phyloP scores from a whole-genome alignment of 2,888 invertebrate species.

The Volucella inanis region DNA sequence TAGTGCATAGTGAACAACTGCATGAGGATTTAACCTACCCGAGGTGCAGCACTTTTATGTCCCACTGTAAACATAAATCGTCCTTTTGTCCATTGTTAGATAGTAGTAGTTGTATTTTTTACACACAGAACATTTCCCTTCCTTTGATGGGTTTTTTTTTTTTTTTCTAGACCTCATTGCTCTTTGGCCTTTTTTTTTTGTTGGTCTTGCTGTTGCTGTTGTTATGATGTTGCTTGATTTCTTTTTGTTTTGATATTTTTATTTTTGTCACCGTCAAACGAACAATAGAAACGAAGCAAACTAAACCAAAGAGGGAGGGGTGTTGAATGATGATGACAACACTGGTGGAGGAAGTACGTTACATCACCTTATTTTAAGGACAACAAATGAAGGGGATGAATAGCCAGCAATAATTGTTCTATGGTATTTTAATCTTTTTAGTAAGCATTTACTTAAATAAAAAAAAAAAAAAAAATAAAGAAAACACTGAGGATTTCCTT shows the following conservation, averaged over 20 bases:
- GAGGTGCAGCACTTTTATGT: slow-evolving; percentile 66
- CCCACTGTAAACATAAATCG: slow-evolving; percentile 64
- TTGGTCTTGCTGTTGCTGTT: too few species aligned
- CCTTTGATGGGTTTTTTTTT: slow-evolving; percentile 25
- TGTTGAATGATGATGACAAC: slow-evolving; percentile 52
- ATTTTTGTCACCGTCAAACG: slow-evolving; percentile 52
- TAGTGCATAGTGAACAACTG: slow-evolving; percentile 14
- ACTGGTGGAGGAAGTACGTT: slow-evolving; percentile 25
- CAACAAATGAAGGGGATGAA: slow-evolving; percentile 34
- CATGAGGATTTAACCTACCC: slow-evolving; percentile 54
- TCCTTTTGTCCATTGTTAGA: slow-evolving; percentile 70
- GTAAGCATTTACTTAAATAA: too few species aligned
- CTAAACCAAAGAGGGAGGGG: slow-evolving; percentile 49
- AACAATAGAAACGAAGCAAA: slow-evolving; percentile 62
- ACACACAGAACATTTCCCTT: slow-evolving; percentile 38
- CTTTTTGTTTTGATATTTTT: slow-evolving; percentile 65
- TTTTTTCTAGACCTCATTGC: slow-evolving; percentile 5
- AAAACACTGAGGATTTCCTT: not conserved
- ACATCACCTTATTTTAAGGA: slow-evolving; percentile 44
- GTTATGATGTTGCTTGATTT: slow-evolving; percentile 18
- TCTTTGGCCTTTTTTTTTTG: slow-evolving; percentile 9
- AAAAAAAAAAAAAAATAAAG: slow-evolving; percentile 6
- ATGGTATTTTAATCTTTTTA: slow-evolving; percentile 64
- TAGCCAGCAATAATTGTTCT: slow-evolving; percentile 36
- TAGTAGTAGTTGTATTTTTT: slow-evolving; percentile 18